phyloP scores from a whole-genome alignment of 2,888 invertebrate species.

The Drosophila robusta region DNA sequence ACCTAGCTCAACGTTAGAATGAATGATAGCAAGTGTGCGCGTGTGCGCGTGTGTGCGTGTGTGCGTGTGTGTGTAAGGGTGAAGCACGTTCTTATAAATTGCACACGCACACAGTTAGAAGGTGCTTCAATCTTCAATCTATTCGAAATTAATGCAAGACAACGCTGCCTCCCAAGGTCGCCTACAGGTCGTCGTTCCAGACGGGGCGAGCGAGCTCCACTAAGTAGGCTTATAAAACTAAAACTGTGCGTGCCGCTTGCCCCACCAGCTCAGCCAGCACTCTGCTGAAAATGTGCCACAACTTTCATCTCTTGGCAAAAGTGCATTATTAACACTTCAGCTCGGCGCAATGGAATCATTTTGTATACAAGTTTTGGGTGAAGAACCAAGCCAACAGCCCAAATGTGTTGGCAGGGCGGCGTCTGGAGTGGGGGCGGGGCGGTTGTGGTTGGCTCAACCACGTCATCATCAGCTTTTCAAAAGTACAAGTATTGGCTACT shows the following conservation, averaged over 20 bases:
- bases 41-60: no score
- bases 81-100: constrained; percentile 68
- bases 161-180: constrained; percentile 51
- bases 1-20: constrained; percentile 48
- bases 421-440: neutral
- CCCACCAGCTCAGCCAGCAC: no score
- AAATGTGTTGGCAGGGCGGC: constrained; percentile 10
- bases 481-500: constrained; percentile 60
- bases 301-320: constrained; percentile 41
- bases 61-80: constrained; percentile 22
- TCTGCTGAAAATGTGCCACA: constrained; percentile 15
- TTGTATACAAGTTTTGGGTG: constrained; percentile 30
- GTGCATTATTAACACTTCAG: constrained; percentile 75
- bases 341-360: constrained; percentile 40
- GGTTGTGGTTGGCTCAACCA: constrained; percentile 12
- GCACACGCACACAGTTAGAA: constrained; percentile 71
- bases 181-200: constrained; percentile 45
- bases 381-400: constrained; percentile 3
- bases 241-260: constrained; percentile 26
- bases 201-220: neutral
- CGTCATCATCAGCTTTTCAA: constrained; percentile 56
- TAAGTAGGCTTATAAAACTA: constrained; percentile 53
- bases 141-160: constrained; percentile 64
- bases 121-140: constrained; percentile 68
- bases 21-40: constrained; percentile 55